Base-by-base conservation (phyloP, 1,140 invertebrate species). In the Drosophila paulistorum region DNA sequence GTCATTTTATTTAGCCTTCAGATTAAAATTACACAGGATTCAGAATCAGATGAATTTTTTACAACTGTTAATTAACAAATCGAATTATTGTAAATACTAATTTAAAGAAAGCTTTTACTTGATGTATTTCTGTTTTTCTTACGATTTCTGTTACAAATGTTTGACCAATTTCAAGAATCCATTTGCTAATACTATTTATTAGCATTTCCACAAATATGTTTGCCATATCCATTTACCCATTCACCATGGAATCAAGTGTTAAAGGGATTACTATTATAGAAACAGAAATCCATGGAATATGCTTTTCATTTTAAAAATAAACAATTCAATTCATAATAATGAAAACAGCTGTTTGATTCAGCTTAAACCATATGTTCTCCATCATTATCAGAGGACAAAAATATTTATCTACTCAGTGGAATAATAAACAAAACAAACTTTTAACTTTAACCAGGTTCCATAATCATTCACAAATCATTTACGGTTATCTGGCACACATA, bases 381-480 rank as follows among this genome's bases (percentile, higher is more conserved):
- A 0, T 1, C 4, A 51, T 51, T 51, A 51, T 51, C 45, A 51
- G 1, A 11, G 10, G 9, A 51, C 45, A 51, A 51, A 45, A 51
- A 20, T 51, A 23, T 20, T 23, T 51, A 51, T 23, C 45, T 51
- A 5, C 9, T 23, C 13, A 51, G 6, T 23, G 10, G 10, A 59
- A 59, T 9, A 59, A 59, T 37, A 9, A 59, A 20, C 57, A 20
- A 51, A 37, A 59, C 26, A 51, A 37, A 59, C 30, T 37, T 20
- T 39, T 59, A 59, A 59, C 57, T 59, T 59, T 59, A 59, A 17
- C 57, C 57, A 59, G 35, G 57, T 59, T 39, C 57, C 39, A 59
- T 37, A 59, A 59, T 59, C 57, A 39, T 37, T 59, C 33, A 59
- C 33, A 59, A 59, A 20, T 59, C 35, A 20, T 39, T 37, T 51